phyloP scores from a whole-genome alignment of 2,797 vertebrate genomes.

The Melopsittacus undulatus region DNA sequence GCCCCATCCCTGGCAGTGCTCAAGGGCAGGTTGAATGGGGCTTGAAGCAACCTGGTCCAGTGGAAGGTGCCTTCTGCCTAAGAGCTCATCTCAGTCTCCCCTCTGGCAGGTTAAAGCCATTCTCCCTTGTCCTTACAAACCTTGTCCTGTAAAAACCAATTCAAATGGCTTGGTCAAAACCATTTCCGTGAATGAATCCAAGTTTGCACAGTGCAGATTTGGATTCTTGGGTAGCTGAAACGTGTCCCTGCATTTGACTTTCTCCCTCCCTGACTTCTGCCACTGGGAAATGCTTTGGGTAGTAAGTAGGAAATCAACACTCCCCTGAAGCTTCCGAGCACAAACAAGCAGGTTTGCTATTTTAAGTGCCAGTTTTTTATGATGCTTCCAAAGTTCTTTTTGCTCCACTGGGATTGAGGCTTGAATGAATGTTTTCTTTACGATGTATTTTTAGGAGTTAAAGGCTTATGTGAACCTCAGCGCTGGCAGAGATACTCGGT shows the following conservation, averaged over 20 bases:
- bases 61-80: neutral
- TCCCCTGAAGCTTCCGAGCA: neutral
- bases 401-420: neutral
- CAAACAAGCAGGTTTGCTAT: conserved; percentile 41
- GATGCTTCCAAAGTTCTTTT: neutral
- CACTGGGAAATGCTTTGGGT: neutral
- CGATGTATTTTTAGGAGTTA: conserved; percentile 55
- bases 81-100: neutral
- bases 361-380: neutral
- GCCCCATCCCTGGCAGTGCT: neutral
- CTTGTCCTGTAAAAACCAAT: neutral
- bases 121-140: neutral
- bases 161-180: neutral
- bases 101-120: neutral
- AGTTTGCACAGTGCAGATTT: neutral
- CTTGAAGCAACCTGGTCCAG: neutral
- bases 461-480: conserved; percentile 2
- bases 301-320: neutral
- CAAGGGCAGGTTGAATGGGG: neutral
- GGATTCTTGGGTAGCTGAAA: neutral
- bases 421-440: conserved; percentile 8
- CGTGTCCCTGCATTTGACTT: neutral
- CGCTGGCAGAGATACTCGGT: neutral
- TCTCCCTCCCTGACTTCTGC: neutral
- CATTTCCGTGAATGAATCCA: neutral